Conservation (phyloP, 2,113 vertebrate species). For the Empidonax traillii region DNA sequence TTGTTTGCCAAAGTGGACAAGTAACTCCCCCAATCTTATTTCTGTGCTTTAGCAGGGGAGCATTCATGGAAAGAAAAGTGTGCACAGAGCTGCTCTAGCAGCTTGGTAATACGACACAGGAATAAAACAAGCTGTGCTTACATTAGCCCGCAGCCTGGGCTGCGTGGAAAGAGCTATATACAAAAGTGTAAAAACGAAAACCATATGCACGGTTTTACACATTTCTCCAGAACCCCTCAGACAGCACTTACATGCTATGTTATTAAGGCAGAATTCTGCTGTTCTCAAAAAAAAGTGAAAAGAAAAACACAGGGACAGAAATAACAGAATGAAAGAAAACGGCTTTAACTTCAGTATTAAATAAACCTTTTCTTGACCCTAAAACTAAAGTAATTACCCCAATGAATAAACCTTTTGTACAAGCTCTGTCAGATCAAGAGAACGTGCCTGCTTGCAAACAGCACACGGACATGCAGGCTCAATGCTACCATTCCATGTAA, state of each 20-base stretch:
- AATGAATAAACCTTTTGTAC: slow-evolving; percentile 46
- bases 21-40: background rate
- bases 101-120: slow-evolving; percentile 57
- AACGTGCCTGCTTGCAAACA: background rate
- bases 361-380: slow-evolving; percentile 45
- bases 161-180: slow-evolving; percentile 56
- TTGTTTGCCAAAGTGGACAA: background rate
- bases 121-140: slow-evolving; percentile 70
- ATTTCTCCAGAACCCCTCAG: slow-evolving; percentile 49
- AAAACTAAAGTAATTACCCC: slow-evolving; percentile 53
- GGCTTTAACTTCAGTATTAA: slow-evolving; percentile 32
- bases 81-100: slow-evolving; percentile 2
- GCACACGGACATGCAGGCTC: background rate
- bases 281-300: slow-evolving; percentile 1
- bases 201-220: slow-evolving; percentile 60
- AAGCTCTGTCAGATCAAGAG: background rate
- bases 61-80: slow-evolving; percentile 51
- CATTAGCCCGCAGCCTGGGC: slow-evolving; percentile 59
- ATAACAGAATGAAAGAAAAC: background rate
- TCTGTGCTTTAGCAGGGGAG: slow-evolving; percentile 41
- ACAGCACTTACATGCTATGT: slow-evolving; percentile 42
- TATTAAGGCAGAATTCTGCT: slow-evolving; percentile 51
- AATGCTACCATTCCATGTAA: background rate
- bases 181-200: slow-evolving; percentile 67
- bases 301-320: background rate